phyloP scores from a whole-genome alignment of 1,140 invertebrate species.

The Diprion similis region DNA sequence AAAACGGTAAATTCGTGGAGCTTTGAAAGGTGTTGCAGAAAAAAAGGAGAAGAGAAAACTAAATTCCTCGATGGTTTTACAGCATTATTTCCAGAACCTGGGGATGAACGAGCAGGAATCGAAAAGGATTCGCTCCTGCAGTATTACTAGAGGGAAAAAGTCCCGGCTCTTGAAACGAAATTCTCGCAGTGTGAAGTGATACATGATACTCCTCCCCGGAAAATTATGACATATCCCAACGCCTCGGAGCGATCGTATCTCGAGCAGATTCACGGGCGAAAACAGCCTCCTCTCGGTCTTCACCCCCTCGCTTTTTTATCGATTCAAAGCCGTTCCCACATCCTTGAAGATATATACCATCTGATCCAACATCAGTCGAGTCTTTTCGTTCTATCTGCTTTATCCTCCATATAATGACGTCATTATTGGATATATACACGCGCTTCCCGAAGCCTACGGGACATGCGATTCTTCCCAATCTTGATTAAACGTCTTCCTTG shows the following conservation, averaged over 20 bases:
- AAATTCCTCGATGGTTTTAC: too few relatives aligned
- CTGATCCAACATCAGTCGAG: not conserved
- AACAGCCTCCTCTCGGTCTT: not conserved
- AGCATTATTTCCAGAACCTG: too few relatives aligned
- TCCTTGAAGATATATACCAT: not conserved
- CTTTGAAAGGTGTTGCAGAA: too few relatives aligned
- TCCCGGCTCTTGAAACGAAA: too few relatives aligned
- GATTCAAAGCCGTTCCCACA: not conserved
- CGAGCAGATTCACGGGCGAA: not conserved
- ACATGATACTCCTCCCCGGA: too few relatives aligned
- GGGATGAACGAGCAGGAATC: too few relatives aligned
- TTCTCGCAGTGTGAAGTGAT: too few relatives aligned
- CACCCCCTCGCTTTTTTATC: not conserved
- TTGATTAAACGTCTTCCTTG: not conserved
- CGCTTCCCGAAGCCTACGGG: not conserved
- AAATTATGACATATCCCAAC: too few relatives aligned
- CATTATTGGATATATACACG: not conserved
- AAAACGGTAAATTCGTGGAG: too few relatives aligned
- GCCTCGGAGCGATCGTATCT: not conserved
- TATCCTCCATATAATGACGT: constrained; percentile 3
- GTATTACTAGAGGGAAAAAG: too few relatives aligned
- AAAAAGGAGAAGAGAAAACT: too few relatives aligned
- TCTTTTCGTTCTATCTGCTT: not conserved
- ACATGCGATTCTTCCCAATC: not conserved
- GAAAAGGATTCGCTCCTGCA: too few relatives aligned